These are phyloP conservation scores for Ophion ventricosus DNA, from an alignment of 2,888 invertebrate species.

Conservation along the genomic window DNA sequence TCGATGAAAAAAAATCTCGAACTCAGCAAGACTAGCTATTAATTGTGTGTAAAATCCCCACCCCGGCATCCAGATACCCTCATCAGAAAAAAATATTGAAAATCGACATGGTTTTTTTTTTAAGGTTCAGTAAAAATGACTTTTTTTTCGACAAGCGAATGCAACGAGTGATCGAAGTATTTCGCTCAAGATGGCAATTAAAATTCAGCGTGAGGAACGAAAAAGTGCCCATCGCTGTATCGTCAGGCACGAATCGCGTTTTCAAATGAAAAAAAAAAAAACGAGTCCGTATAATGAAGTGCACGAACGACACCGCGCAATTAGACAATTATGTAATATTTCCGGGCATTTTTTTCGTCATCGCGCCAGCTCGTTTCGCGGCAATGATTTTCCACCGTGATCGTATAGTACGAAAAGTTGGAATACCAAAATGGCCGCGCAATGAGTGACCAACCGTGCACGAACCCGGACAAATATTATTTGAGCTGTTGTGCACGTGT, in stretches of 20 bases:
- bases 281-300: not conserved
- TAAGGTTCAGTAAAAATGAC: too few species aligned
- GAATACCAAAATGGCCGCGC: not conserved
- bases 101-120: too few species aligned
- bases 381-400: not conserved
- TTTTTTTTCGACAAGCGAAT: not conserved
- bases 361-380: not conserved
- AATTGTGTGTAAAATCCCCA: too few species aligned
- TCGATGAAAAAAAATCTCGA: not conserved
- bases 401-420: not conserved
- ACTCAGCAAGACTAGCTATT: too few species aligned
- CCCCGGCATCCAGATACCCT: too few species aligned
- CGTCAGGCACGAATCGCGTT: not conserved
- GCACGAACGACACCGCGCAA: not conserved
- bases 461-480: conserved; percentile 27
- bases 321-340: not conserved
- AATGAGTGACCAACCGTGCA: not conserved
- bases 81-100: too few species aligned
- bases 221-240: not conserved
- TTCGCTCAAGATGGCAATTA: too few species aligned
- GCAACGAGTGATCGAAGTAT: too few species aligned
- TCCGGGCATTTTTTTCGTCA: not conserved
- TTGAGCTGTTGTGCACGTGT: conserved; percentile 26
- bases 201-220: not conserved
- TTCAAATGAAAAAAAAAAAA: not conserved